Evolutionary conservation across 2,888 invertebrate species (phyloP).

Genomic region (Synergus gifuensis): DNA sequence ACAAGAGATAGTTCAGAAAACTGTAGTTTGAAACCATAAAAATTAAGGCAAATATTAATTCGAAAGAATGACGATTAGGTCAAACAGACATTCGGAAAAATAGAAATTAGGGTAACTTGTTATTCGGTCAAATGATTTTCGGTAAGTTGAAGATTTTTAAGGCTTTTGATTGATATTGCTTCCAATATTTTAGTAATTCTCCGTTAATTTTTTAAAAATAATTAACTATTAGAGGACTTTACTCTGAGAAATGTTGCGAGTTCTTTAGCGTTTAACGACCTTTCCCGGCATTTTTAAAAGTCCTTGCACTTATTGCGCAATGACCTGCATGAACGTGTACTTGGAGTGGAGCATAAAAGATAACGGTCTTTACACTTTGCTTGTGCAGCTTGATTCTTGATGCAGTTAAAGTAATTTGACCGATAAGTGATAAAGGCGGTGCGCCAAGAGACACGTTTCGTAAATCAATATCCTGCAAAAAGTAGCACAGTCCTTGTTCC

Average conservation of each 20-base stretch:
- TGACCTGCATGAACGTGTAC: conserved; percentile 34
- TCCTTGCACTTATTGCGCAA: conserved; percentile 42
- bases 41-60: no score
- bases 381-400: conserved; percentile 36
- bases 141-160: no score
- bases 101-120: no score
- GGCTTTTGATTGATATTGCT: no score
- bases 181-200: no score
- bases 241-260: conserved; percentile 21
- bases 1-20: no score
- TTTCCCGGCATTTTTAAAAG: conserved; percentile 31
- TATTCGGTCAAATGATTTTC: no score
- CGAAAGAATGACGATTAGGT: no score
- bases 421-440: conserved; percentile 31
- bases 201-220: no score
- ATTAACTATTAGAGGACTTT: background rate
- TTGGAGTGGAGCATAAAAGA: conserved; percentile 27
- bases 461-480: conserved; percentile 23
- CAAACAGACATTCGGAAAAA: no score
- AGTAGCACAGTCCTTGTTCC: background rate
- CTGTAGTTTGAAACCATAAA: no score
- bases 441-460: background rate
- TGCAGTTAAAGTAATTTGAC: conserved; percentile 24
- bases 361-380: conserved; percentile 31
- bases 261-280: conserved; percentile 29